A percentile compares a stretch with the other conserved stretches of the same genome.
phyloP scores from a whole-genome alignment of 2,888 invertebrate species.

The Zootermopsis nevadensis region DNA sequence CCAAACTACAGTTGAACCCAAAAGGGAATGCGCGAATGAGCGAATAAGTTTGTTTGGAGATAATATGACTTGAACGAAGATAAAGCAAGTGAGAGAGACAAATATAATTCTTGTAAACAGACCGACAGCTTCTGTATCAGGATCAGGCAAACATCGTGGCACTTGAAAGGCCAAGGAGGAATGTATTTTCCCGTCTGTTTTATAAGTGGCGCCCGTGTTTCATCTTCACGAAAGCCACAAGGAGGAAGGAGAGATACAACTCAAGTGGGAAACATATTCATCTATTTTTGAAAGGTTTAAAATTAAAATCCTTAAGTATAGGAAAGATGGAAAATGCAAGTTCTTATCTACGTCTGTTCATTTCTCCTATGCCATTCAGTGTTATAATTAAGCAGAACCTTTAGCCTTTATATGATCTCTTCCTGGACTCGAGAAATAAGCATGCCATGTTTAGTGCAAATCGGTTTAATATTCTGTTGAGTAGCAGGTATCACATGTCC shows the following conservation, averaged over 20 bases:
- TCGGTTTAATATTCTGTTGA: too few relatives aligned
- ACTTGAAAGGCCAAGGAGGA: neutral
- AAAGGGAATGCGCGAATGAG: neutral
- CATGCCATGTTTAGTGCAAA: too few relatives aligned
- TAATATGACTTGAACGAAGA: neutral
- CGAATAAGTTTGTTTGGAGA: neutral
- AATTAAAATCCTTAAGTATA: neutral
- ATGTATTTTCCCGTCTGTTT: slow-evolving; percentile 3
- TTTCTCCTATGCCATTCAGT: too few relatives aligned
- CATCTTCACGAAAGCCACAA: neutral
- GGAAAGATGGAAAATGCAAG: neutral
- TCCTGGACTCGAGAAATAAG: too few relatives aligned
- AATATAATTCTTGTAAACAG: neutral
- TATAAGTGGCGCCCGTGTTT: neutral
- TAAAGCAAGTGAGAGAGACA: neutral
- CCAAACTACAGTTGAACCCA: neutral
- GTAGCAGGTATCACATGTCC: too few relatives aligned
- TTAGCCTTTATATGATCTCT: too few relatives aligned
- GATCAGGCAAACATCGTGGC: neutral
- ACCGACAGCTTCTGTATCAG: neutral
- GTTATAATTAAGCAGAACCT: too few relatives aligned
- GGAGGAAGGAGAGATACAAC: neutral
- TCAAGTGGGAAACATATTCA: neutral
- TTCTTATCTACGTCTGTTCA: neutral
- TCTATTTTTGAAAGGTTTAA: slow-evolving; percentile 6